phyloP scores from a whole-genome alignment of 2,797 vertebrate genomes.

The Artibeus jamaicensis region DNA sequence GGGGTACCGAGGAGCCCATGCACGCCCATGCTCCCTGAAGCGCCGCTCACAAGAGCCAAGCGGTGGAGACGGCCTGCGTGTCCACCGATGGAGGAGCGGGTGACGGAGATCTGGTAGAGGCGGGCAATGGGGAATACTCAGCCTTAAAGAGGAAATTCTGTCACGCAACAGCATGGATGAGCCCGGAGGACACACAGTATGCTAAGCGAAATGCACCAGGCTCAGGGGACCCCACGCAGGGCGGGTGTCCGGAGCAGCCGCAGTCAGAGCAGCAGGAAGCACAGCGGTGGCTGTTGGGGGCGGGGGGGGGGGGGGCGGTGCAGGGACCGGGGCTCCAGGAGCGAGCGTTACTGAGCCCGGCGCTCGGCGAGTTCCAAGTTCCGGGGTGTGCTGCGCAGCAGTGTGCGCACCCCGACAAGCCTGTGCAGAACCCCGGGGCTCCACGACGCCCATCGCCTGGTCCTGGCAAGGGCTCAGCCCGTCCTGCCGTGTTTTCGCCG shows the following conservation, averaged over 20 bases:
- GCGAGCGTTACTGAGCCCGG: rapidly evolving
- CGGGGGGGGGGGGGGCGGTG: too few relatives aligned
- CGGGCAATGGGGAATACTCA: too few relatives aligned
- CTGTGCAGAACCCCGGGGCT: too few relatives aligned
- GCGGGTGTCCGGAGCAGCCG: neutral
- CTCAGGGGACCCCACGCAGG: neutral
- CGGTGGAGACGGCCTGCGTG: too few relatives aligned
- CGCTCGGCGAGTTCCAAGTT: neutral
- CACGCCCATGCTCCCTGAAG: neutral
- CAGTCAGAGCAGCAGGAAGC: neutral
- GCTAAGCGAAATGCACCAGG: neutral
- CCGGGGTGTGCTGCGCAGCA: neutral
- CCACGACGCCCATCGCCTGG: neutral
- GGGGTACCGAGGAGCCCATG: neutral
- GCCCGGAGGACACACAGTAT: neutral
- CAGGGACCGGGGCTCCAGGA: too few relatives aligned
- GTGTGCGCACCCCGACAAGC: rapidly evolving
- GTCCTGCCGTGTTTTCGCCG: neutral
- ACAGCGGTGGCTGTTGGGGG: too few relatives aligned
- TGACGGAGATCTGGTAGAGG: neutral
- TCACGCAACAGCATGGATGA: neutral
- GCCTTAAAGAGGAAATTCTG: too few relatives aligned
- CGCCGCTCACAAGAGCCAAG: too few relatives aligned
- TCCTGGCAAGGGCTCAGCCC: neutral
- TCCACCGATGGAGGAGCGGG: neutral